These are phyloP conservation scores for Lissonota sp. DNA, from an alignment of 2,888 invertebrate species.

Conservation along the genomic window DNA sequence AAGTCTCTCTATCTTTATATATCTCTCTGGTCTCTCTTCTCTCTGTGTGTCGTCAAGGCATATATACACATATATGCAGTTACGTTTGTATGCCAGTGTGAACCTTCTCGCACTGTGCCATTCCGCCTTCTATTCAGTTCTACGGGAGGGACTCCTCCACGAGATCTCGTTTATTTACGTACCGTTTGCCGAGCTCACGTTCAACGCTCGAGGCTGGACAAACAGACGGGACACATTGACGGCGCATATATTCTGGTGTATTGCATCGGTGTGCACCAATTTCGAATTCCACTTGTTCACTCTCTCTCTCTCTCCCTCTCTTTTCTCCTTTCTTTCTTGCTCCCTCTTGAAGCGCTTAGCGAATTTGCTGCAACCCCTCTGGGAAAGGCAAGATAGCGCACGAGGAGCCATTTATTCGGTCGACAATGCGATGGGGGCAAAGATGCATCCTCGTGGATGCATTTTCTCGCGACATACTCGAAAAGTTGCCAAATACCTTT, in stretches of 20 bases:
- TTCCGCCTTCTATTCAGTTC: constrained; percentile 36
- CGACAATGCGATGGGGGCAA: constrained; percentile 38
- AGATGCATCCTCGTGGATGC: constrained; percentile 21
- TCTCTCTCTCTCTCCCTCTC: constrained; percentile 5
- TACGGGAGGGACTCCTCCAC: constrained; percentile 52
- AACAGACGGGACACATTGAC: constrained; percentile 57
- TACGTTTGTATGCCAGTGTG: constrained; percentile 45
- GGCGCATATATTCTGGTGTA: constrained; percentile 22
- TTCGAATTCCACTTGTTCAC: constrained; percentile 56
- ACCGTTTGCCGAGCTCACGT: constrained; percentile 62
- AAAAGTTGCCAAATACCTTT: too few relatives aligned
- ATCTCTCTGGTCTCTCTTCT: constrained; percentile 21
- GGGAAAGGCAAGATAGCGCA: constrained; percentile 34
- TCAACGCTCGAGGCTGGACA: constrained; percentile 63
- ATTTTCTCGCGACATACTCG: background rate
- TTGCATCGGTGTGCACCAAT: constrained; percentile 55
- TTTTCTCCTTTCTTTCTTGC: background rate
- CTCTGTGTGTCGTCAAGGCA: constrained; percentile 9
- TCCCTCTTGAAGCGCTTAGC: constrained; percentile 33
- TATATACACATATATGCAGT: background rate
- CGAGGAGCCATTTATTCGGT: constrained; percentile 58
- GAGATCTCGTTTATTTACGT: constrained; percentile 65
- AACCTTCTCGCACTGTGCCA: constrained; percentile 47
- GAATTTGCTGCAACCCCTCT: constrained; percentile 38
- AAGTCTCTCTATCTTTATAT: constrained; percentile 4